These are phyloP conservation scores for Cyprinodon tularosa DNA, from an alignment of 2,113 vertebrate genomes.

Conservation along the genomic window DNA sequence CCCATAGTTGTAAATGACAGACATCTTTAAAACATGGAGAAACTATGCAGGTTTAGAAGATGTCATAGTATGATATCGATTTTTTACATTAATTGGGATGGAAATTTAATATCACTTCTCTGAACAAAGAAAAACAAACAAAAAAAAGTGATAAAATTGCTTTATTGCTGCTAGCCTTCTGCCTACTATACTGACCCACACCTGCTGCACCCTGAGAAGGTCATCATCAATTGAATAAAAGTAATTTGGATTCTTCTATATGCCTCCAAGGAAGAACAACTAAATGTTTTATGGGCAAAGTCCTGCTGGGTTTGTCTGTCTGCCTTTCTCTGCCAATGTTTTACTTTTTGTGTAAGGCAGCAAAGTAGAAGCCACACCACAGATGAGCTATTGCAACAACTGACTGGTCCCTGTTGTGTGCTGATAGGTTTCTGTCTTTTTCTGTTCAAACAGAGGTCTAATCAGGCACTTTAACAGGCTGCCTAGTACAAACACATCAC, in stretches of 20 bases:
- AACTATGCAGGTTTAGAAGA: neutral
- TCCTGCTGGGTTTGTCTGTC: conserved; percentile 30
- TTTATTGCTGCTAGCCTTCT: conserved; percentile 49
- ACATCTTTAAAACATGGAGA: neutral
- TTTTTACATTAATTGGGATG: neutral
- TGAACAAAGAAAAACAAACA: neutral
- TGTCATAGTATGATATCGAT: neutral
- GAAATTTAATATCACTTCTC: neutral
- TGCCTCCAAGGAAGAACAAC: conserved; percentile 28
- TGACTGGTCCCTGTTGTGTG: conserved; percentile 48
- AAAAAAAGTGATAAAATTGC: neutral
- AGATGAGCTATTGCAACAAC: conserved; percentile 45
- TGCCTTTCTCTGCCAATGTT: conserved; percentile 10
- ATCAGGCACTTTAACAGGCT: conserved; percentile 73
- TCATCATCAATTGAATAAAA: conserved; percentile 56
- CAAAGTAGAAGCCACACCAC: conserved; percentile 21
- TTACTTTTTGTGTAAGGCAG: conserved; percentile 37
- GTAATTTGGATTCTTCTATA: conserved; percentile 43
- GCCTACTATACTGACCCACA: conserved; percentile 52
- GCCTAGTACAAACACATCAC: conserved; percentile 72
- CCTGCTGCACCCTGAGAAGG: conserved; percentile 54
- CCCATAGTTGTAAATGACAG: conserved; percentile 5
- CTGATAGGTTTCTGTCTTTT: conserved; percentile 65
- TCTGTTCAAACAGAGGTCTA: conserved; percentile 74
- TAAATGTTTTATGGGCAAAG: conserved; percentile 48